These are phyloP conservation scores for Ailurus styani DNA, from an alignment of 2,113 vertebrate species.

Conservation along the genomic window DNA sequence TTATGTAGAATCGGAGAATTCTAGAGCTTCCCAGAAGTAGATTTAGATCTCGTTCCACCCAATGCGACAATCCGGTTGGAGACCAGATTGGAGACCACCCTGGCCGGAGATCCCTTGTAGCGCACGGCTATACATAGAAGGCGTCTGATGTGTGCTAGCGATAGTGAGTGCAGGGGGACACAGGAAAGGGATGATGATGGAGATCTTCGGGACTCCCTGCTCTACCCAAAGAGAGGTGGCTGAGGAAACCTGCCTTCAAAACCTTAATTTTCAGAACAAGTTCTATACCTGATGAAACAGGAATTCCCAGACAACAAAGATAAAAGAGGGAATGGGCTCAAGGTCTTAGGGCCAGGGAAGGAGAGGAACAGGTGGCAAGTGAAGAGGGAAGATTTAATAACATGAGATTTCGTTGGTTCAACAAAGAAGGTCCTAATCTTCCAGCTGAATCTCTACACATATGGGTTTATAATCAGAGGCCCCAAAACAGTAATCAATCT, in stretches of 20 bases:
- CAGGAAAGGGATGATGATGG: not conserved
- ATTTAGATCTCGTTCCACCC: not conserved
- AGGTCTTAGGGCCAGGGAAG: slow-evolving; percentile 68
- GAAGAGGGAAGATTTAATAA: slow-evolving; percentile 78
- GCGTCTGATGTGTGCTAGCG: not conserved
- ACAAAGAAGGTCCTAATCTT: slow-evolving; percentile 80
- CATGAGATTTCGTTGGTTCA: slow-evolving; percentile 70
- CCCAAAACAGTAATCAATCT: slow-evolving; percentile 76
- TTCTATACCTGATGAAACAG: slow-evolving; percentile 60
- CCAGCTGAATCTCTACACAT: slow-evolving; percentile 63
- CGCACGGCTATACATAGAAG: not conserved
- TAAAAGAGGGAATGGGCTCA: slow-evolving; percentile 66
- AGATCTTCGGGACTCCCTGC: not conserved
- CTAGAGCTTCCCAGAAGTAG: not conserved
- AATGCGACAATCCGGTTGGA: not conserved
- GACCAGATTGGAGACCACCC: not conserved
- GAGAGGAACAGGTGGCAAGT: slow-evolving; percentile 76
- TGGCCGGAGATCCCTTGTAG: not conserved
- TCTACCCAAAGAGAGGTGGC: not conserved
- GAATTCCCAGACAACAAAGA: slow-evolving; percentile 75
- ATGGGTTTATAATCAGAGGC: slow-evolving; percentile 76
- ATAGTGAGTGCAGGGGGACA: not conserved
- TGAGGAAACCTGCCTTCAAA: not conserved
- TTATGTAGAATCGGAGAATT: not conserved
- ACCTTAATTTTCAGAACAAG: slow-evolving; percentile 53